A percentile compares a stretch with the other conserved stretches of the same genome.
Conservation (phyloP, 2,888 invertebrate species). For the Taphrorychus bicolor region DNA sequence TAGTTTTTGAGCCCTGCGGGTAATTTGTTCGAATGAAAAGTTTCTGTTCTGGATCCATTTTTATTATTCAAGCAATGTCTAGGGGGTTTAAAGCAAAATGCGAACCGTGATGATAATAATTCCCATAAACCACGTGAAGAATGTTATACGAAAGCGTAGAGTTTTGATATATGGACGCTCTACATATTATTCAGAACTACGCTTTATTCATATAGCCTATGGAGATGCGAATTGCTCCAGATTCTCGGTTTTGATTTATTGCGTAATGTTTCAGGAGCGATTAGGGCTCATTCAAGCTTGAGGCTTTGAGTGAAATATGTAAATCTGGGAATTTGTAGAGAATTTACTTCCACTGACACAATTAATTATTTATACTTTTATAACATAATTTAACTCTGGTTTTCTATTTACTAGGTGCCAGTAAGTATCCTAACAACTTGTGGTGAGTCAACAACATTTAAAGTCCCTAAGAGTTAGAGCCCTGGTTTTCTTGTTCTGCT, state of each 20-base stretch:
- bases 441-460: constrained; percentile 5
- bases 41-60: too few relatives aligned
- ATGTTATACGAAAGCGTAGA: neutral
- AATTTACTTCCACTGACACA: too few relatives aligned
- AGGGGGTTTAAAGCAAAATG: too few relatives aligned
- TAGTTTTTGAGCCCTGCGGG: too few relatives aligned
- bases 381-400: neutral
- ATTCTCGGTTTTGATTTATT: neutral
- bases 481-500: neutral
- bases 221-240: neutral
- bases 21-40: too few relatives aligned
- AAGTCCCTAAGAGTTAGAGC: too few relatives aligned
- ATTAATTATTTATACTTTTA: neutral
- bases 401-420: constrained; percentile 12
- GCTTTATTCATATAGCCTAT: neutral
- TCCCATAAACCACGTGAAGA: neutral
- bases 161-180: neutral
- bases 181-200: neutral
- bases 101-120: neutral
- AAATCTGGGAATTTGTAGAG: too few relatives aligned
- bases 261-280: neutral
- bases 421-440: constrained; percentile 13
- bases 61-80: too few relatives aligned
- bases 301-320: too few relatives aligned
- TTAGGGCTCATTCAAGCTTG: too few relatives aligned